A percentile compares a stretch with the other conserved stretches of the same genome.
phyloP scores from a whole-genome alignment of 2,113 vertebrate species.

The Saguinus imperator region DNA sequence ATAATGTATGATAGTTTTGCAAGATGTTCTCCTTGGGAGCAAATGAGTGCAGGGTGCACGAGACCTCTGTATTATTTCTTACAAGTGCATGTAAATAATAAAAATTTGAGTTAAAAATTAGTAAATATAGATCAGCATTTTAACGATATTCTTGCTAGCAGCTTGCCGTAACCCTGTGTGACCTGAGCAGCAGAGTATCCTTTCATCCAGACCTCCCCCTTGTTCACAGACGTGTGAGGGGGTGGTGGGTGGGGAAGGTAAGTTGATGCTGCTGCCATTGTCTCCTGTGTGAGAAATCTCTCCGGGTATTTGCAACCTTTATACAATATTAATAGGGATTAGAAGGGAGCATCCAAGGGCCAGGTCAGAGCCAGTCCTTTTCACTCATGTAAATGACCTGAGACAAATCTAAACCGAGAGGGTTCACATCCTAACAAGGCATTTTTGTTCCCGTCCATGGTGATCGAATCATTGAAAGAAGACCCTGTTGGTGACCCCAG shows the following conservation, averaged over 20 bases:
- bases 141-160: neutral
- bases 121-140: neutral
- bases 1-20: accelerated
- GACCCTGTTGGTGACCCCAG: neutral
- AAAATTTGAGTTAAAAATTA: neutral
- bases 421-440: neutral
- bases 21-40: neutral
- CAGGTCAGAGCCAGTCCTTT: neutral
- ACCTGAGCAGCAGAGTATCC: too few relatives aligned
- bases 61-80: neutral
- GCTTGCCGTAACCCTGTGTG: neutral
- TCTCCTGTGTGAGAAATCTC: neutral
- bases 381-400: neutral
- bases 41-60: accelerated
- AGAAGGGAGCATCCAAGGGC: neutral
- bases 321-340: neutral
- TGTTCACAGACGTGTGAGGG: neutral
- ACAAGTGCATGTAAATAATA: neutral
- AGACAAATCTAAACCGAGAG: neutral
- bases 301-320: neutral
- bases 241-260: accelerated
- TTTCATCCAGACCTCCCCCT: neutral
- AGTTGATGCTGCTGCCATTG: neutral
- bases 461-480: neutral
- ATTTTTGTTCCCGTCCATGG: neutral